These are phyloP conservation scores for Catocala nupta DNA, from an alignment of 2,888 invertebrate genomes.

Conservation along the genomic window DNA sequence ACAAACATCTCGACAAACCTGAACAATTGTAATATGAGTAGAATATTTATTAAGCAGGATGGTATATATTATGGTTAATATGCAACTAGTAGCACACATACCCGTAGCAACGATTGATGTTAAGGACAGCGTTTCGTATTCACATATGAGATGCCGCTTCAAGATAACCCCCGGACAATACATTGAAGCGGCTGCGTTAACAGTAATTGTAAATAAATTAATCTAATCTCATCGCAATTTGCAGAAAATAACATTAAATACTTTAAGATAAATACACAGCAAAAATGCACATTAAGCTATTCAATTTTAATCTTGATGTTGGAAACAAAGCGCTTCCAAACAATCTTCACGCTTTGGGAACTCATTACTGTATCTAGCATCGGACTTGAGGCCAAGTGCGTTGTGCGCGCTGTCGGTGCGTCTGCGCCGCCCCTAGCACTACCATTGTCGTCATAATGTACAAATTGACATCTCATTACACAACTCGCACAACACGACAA, in stretches of 20 bases:
- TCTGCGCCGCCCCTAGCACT: conserved; percentile 45
- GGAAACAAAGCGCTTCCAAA: conserved; percentile 65
- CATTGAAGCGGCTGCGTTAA: conserved; percentile 41
- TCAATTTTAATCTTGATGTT: conserved; percentile 66
- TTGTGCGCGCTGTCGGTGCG: conserved; percentile 10
- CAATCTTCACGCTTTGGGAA: conserved; percentile 64
- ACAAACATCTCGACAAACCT: too few relatives aligned
- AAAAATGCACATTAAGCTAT: conserved; percentile 62
- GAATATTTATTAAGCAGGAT: too few relatives aligned
- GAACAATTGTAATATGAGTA: too few relatives aligned
- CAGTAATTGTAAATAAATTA: conserved; percentile 53
- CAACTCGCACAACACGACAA: conserved; percentile 21
- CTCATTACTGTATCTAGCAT: conserved; percentile 58
- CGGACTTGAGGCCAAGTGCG: conserved; percentile 57
- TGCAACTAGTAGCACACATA: neutral
- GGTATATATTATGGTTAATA: neutral
- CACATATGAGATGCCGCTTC: conserved; percentile 37
- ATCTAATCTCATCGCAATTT: conserved; percentile 51
- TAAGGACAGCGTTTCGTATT: conserved; percentile 47
- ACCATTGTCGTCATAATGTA: conserved; percentile 53
- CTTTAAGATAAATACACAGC: conserved; percentile 50
- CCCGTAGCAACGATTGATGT: conserved; percentile 31
- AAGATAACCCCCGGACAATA: conserved; percentile 44
- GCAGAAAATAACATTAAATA: conserved; percentile 50
- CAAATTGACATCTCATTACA: conserved; percentile 51